Percentiles rank a stretch among this genome's conserved stretches.
These are phyloP conservation scores for Melanotaenia trifasciata DNA, from an alignment of 2,797 vertebrate species.

Conservation along the genomic window DNA sequence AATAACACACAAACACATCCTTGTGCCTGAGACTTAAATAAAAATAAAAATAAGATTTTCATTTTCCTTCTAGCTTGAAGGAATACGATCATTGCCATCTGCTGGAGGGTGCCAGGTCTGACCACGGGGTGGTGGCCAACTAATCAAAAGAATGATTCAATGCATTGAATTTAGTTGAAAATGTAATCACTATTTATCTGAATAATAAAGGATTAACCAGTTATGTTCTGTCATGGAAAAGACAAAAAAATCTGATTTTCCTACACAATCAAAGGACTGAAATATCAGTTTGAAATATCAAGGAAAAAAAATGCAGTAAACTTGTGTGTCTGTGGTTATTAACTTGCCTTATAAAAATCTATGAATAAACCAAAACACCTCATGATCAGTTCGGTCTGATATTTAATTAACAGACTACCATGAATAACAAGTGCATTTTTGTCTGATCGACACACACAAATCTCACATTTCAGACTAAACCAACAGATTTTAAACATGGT, in stretches of 20 bases:
- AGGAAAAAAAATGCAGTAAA: not conserved
- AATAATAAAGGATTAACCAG: not conserved
- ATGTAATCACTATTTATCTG: not conserved
- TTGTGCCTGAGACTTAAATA: not conserved
- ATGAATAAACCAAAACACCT: conserved; percentile 20
- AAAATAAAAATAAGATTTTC: conserved; percentile 3
- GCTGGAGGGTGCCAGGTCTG: conserved; percentile 19
- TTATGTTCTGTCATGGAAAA: not conserved
- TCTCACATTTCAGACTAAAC: conserved; percentile 40
- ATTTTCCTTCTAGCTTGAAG: not conserved
- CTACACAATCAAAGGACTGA: not conserved
- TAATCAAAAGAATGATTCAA: not conserved
- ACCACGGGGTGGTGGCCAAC: conserved; percentile 52
- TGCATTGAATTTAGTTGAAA: conserved; percentile 2
- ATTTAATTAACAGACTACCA: conserved; percentile 57
- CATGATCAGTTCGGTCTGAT: conserved; percentile 28
- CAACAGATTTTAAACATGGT: conserved; percentile 27
- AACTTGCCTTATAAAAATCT: not conserved
- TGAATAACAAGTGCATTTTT: conserved; percentile 39
- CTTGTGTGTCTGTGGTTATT: not conserved
- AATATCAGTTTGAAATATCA: conserved; percentile 1
- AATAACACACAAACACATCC: not conserved
- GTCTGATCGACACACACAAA: conserved; percentile 25
- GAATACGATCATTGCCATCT: conserved; percentile 21
- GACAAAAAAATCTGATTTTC: not conserved